Evolutionary conservation across 2,888 invertebrate genomes (phyloP).

Genomic region (Hedychridium roseum): DNA sequence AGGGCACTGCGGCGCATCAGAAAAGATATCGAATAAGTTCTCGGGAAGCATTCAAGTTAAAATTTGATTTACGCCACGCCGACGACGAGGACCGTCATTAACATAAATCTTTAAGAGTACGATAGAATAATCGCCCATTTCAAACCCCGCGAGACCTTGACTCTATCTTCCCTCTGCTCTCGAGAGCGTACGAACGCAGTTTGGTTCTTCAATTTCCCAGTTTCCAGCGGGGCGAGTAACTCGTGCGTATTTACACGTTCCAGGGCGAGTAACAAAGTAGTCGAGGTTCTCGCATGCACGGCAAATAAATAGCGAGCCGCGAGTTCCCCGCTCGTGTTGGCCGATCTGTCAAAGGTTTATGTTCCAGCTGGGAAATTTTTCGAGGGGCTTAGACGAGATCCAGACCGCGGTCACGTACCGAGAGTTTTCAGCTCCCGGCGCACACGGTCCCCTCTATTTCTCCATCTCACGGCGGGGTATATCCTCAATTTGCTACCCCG

Average conservation of each 20-base stretch:
- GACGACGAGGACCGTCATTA: too few relatives aligned
- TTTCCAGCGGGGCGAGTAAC: too few relatives aligned
- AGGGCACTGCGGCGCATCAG: slow-evolving; percentile 27
- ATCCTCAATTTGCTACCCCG: slow-evolving; percentile 9
- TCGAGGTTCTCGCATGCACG: too few relatives aligned
- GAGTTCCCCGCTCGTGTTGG: slow-evolving; percentile 3
- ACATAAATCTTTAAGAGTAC: too few relatives aligned
- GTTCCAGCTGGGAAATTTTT: slow-evolving; percentile 15
- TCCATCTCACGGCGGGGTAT: neutral
- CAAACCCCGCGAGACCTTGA: too few relatives aligned
- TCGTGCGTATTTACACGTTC: too few relatives aligned
- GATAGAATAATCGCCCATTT: too few relatives aligned
- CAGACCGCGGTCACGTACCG: slow-evolving; percentile 26
- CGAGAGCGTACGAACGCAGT: too few relatives aligned
- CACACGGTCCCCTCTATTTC: neutral
- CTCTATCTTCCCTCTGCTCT: too few relatives aligned
- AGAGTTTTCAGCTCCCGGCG: slow-evolving; percentile 17
- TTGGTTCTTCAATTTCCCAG: too few relatives aligned
- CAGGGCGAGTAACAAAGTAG: too few relatives aligned
- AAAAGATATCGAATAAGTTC: slow-evolving; percentile 49
- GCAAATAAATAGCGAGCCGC: slow-evolving; percentile 18
- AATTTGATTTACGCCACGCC: slow-evolving; percentile 41
- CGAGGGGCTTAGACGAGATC: slow-evolving; percentile 21
- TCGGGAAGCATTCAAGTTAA: slow-evolving; percentile 41
- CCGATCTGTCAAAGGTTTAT: slow-evolving; percentile 14